Percentiles rank a stretch among this genome's conserved stretches.
Evolutionary conservation across 2,113 vertebrate species (phyloP).

Genomic region (Prolemur simus): DNA sequence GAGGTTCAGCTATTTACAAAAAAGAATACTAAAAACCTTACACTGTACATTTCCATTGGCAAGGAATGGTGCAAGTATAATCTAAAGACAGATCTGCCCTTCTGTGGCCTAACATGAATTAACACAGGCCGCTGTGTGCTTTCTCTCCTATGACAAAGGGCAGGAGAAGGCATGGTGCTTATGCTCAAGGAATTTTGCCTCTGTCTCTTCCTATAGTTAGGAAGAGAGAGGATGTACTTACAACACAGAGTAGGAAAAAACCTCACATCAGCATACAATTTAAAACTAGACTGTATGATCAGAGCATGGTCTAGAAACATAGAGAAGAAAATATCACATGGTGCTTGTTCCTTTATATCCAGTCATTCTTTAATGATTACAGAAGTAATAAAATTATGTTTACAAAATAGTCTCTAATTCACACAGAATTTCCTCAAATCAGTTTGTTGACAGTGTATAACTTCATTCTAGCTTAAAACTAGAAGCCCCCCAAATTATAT

Average conservation of each 20-base stretch:
- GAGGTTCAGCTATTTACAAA: background rate
- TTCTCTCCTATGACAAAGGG: background rate
- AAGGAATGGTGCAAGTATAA: background rate
- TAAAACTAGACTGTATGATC: background rate
- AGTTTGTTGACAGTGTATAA: background rate
- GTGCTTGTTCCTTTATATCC: background rate
- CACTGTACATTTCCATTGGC: background rate
- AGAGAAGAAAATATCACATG: background rate
- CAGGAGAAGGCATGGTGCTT: background rate
- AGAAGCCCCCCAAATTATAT: background rate
- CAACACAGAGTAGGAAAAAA: constrained; percentile 9
- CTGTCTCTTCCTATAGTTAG: background rate
- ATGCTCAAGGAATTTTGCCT: background rate
- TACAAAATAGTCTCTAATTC: background rate
- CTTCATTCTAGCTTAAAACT: background rate
- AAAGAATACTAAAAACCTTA: background rate
- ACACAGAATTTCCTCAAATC: background rate
- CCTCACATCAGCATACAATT: background rate
- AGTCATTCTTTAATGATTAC: background rate
- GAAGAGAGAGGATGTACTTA: background rate
- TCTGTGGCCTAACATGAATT: background rate
- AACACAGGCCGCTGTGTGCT: background rate
- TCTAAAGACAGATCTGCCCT: background rate
- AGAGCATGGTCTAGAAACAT: background rate
- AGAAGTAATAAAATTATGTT: background rate